Base-by-base conservation (phyloP, 2,797 vertebrate genomes). In the Leptatherina wallacei region DNA sequence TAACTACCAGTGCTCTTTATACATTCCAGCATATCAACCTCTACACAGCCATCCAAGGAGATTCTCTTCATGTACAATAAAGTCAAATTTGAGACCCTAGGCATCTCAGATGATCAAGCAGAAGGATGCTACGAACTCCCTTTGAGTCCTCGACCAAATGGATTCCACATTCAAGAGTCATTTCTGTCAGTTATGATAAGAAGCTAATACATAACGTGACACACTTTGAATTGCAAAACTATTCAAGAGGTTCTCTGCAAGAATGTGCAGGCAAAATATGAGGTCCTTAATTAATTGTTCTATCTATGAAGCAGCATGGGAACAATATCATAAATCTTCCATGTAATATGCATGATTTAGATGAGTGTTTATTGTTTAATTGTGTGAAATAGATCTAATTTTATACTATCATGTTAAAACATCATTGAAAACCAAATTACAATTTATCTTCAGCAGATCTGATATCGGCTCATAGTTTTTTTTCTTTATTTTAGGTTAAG, bases 171-270 rank as follows among this genome's bases (percentile, higher is more conserved):
- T 79, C 84, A 85, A 87, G 76, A 91, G 89, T 81, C 82, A 86
- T 90, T 91, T 88, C 88, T 91, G 91, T 88, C 89, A 75, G 85
- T 89, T 92, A 85, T 89, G 89, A 92, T 93, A 89, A 93, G 88
- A 83, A 85, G 83, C 85, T 85, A 90, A 93, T 90, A 90, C 85
- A 91, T 92, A 85, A 92, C 82, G 85, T 80, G 86, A 83, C 73
- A 82, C 83, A 73, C 84, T 80, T 84, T 85, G 82, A 88, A 88
- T 91, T 90, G 84, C 85, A 88, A 91, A 93, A 89, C 85, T 90
- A 84, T 86, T 89, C 83, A 83, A 78, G 78, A 84, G 87, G 84
- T 88, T 90, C 80, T 91, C 61, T 74, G 87, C 78, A 73, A 88
- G 80, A 84, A 83, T 81, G 81, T 80, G 87, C 76, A 63, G 79